Conservation (phyloP, 2,888 invertebrate species). For the Cantharis rustica region DNA sequence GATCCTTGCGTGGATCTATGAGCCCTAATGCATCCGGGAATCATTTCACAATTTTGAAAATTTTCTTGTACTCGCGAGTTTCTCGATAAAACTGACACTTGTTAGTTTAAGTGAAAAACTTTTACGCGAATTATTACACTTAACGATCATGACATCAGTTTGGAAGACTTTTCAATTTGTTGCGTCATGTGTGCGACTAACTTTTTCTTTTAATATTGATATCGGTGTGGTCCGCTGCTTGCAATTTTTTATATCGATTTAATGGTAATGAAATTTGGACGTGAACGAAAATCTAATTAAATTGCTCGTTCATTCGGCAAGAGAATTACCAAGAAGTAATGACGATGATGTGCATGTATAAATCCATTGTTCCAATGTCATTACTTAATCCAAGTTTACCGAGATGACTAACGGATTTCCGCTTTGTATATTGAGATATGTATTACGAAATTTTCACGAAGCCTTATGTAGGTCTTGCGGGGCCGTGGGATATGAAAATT, state of each 20-base stretch:
- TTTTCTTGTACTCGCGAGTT: background rate
- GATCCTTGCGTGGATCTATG: slow-evolving; percentile 76
- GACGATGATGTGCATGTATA: background rate
- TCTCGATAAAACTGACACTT: slow-evolving; percentile 14
- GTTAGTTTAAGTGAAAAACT: slow-evolving; percentile 18
- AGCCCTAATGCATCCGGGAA: slow-evolving; percentile 71
- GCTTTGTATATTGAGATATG: background rate
- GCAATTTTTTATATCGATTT: background rate
- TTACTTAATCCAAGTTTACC: background rate
- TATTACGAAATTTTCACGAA: background rate
- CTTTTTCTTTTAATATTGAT: background rate
- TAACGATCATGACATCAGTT: background rate
- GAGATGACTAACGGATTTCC: slow-evolving; percentile 4
- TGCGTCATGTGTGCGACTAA: background rate
- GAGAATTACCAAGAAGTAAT: background rate
- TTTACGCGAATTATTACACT: slow-evolving; percentile 1
- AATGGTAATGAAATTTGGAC: background rate
- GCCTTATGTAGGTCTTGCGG: background rate
- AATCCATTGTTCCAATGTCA: slow-evolving; percentile 2
- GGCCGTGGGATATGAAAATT: background rate
- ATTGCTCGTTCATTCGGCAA: background rate
- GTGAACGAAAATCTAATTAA: slow-evolving; percentile 1
- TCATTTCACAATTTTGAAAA: slow-evolving; percentile 54
- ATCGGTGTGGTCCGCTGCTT: background rate
- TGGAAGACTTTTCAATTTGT: slow-evolving; percentile 17